These are phyloP conservation scores for Mechanitis messenoides DNA, from an alignment of 2,888 invertebrate species.

Conservation along the genomic window DNA sequence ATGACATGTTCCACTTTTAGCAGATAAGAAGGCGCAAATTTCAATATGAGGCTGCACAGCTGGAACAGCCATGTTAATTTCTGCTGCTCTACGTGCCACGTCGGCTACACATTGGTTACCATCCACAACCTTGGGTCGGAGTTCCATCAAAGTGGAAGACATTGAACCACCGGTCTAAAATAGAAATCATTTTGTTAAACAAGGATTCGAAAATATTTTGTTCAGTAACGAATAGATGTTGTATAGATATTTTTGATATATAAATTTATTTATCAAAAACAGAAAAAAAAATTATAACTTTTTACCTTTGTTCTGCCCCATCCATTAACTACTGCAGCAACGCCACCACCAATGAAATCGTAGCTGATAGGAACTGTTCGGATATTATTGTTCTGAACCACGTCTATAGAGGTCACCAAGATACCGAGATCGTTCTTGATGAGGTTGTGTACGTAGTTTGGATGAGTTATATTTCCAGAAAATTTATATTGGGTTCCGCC, in stretches of 20 bases:
- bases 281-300: neutral
- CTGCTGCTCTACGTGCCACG: slow-evolving; percentile 20
- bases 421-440: slow-evolving; percentile 42
- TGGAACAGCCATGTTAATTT: slow-evolving; percentile 38
- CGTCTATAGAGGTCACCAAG: slow-evolving; percentile 30
- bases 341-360: slow-evolving; percentile 30
- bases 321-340: slow-evolving; percentile 34
- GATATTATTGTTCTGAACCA: slow-evolving; percentile 24
- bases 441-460: slow-evolving; percentile 38
- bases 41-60: slow-evolving; percentile 47
- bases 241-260: slow-evolving; percentile 5
- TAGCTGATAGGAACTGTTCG: slow-evolving; percentile 26
- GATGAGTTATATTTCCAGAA: slow-evolving; percentile 49
- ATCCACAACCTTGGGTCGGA: slow-evolving; percentile 30
- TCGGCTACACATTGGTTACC: slow-evolving; percentile 32
- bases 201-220: too few species aligned
- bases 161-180: slow-evolving; percentile 41
- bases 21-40: slow-evolving; percentile 45
- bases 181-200: neutral
- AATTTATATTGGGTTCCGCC: slow-evolving; percentile 40
- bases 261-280: neutral
- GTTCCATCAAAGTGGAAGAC: slow-evolving; percentile 32
- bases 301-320: slow-evolving; percentile 40
- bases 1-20: slow-evolving; percentile 46
- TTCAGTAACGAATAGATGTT: neutral